Conservation (phyloP, 2,888 invertebrate genomes). For the Epirrhoe tristata region DNA sequence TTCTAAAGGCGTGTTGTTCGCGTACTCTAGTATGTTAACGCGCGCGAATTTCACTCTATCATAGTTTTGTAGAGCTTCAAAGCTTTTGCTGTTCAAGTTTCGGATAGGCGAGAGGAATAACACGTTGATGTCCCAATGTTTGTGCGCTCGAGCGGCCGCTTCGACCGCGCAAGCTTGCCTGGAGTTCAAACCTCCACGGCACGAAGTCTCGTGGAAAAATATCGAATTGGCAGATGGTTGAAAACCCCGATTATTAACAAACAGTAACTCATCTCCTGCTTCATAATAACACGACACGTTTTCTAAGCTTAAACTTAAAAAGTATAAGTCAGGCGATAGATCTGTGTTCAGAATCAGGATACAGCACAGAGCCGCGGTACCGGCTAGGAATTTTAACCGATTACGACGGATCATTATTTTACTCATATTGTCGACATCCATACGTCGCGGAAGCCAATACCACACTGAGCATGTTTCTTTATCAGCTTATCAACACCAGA, state of each 20-base stretch:
- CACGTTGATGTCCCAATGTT: slow-evolving; percentile 74
- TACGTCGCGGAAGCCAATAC: background rate
- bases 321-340: slow-evolving; percentile 19
- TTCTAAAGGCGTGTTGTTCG: slow-evolving; percentile 84
- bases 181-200: slow-evolving; percentile 72
- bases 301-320: slow-evolving; percentile 10
- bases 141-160: slow-evolving; percentile 45
- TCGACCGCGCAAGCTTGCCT: slow-evolving; percentile 50
- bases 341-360: slow-evolving; percentile 5
- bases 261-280: slow-evolving; percentile 14
- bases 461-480: background rate
- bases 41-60: slow-evolving; percentile 81
- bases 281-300: slow-evolving; percentile 29
- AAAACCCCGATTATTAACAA: slow-evolving; percentile 13
- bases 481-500: background rate
- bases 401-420: background rate
- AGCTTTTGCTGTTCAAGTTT: slow-evolving; percentile 9
- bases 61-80: slow-evolving; percentile 54
- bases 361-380: background rate
- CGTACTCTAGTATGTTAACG: slow-evolving; percentile 80
- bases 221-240: slow-evolving; percentile 64
- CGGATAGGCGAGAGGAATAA: slow-evolving; percentile 46
- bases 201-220: slow-evolving; percentile 88
- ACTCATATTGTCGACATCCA: slow-evolving; percentile 2
- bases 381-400: slow-evolving; percentile 4